Conservation (phyloP, 1,140 invertebrate species). For the Sitophilus oryzae region DNA sequence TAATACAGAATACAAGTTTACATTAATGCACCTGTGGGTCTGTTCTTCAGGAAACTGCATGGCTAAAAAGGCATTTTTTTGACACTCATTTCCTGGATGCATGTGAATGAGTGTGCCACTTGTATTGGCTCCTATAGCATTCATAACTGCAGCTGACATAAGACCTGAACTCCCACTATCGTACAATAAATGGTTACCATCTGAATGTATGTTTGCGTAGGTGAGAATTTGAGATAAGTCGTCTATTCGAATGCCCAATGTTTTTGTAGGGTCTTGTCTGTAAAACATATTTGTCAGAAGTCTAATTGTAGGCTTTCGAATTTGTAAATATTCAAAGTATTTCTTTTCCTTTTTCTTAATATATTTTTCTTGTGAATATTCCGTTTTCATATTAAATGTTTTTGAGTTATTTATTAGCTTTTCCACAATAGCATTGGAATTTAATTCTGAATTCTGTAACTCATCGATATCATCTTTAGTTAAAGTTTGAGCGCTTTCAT, state of each 20-base stretch:
- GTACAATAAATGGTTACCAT: slow-evolving; percentile 74
- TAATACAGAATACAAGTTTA: slow-evolving; percentile 68
- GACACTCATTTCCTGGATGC: slow-evolving; percentile 71
- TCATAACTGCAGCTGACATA: slow-evolving; percentile 72
- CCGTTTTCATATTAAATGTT: slow-evolving; percentile 81
- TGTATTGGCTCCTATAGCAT: slow-evolving; percentile 59
- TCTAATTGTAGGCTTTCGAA: slow-evolving; percentile 68
- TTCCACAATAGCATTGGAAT: slow-evolving; percentile 77
- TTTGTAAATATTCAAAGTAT: slow-evolving; percentile 73
- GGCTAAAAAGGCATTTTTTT: slow-evolving; percentile 67
- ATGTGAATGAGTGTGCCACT: slow-evolving; percentile 65
- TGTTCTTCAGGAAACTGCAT: slow-evolving; percentile 71
- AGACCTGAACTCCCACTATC: slow-evolving; percentile 82
- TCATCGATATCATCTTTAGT: slow-evolving; percentile 75
- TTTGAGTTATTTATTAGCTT: slow-evolving; percentile 84
- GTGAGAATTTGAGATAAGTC: slow-evolving; percentile 81
- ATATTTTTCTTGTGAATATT: slow-evolving; percentile 91
- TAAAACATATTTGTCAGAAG: slow-evolving; percentile 75
- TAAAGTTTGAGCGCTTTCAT: slow-evolving; percentile 80
- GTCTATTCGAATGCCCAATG: slow-evolving; percentile 76
- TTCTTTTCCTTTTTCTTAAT: slow-evolving; percentile 90
- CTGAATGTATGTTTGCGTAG: slow-evolving; percentile 69
- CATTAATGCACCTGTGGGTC: slow-evolving; percentile 56
- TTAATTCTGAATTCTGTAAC: slow-evolving; percentile 66
- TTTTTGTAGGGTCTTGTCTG: slow-evolving; percentile 66